Conservation (phyloP, 2,113 vertebrate genomes). For the Hemiscyllium ocellatum region DNA sequence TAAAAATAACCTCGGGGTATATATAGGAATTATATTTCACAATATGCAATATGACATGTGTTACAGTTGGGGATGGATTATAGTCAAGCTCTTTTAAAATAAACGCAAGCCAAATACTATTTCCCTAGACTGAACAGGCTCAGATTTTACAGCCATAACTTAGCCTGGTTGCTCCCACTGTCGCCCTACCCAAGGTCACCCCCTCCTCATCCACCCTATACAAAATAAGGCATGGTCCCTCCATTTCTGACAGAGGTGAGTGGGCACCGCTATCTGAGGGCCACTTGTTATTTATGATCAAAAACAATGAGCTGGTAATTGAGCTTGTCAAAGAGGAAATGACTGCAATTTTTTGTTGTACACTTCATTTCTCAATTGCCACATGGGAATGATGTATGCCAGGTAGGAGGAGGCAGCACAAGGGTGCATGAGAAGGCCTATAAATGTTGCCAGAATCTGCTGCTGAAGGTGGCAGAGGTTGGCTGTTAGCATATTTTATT, state of each 20-base stretch:
- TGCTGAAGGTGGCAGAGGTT: too few relatives aligned
- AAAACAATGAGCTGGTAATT: neutral
- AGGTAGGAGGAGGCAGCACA: too few relatives aligned
- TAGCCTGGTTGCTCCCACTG: neutral
- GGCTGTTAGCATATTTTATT: too few relatives aligned
- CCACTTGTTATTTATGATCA: neutral
- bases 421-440: too few relatives aligned
- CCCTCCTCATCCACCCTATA: too few relatives aligned
- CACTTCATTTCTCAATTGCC: too few relatives aligned
- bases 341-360: too few relatives aligned
- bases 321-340: too few relatives aligned
- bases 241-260: neutral
- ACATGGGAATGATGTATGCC: too few relatives aligned
- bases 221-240: neutral
- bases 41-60: neutral
- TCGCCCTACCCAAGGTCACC: too few relatives aligned
- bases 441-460: too few relatives aligned
- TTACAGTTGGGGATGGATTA: neutral
- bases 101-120: neutral
- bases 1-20: neutral
- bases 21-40: constrained; percentile 9
- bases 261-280: neutral
- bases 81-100: neutral
- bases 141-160: neutral
- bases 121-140: neutral